These are phyloP conservation scores for Gobiocypris rarus DNA, from an alignment of 2,113 vertebrate genomes.

Conservation along the genomic window DNA sequence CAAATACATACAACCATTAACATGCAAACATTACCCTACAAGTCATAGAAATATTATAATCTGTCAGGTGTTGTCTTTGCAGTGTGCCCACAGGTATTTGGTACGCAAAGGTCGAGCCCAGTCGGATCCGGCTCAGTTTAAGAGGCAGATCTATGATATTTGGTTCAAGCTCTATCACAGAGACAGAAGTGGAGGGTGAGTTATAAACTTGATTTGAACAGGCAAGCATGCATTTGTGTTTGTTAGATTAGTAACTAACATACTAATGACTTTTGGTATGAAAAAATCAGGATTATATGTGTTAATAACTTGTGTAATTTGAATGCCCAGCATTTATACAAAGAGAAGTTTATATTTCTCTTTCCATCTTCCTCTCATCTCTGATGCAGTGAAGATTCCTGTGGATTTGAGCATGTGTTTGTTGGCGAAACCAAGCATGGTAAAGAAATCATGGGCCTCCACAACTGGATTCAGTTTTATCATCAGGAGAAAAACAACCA, in stretches of 20 bases:
- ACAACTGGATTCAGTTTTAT: conserved; percentile 91
- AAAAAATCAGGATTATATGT: background rate
- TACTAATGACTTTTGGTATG: background rate
- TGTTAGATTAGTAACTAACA: background rate
- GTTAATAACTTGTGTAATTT: background rate
- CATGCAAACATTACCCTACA: background rate
- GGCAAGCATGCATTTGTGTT: background rate
- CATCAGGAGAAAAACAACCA: conserved; percentile 81
- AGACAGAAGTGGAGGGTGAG: conserved; percentile 77
- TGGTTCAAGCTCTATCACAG: conserved; percentile 87
- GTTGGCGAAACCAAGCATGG: conserved; percentile 82
- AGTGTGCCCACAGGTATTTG: conserved; percentile 83
- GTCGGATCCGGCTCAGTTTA: conserved; percentile 73
- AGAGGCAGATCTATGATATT: conserved; percentile 83
- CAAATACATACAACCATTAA: background rate
- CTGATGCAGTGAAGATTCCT: conserved; percentile 79
- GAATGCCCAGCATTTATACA: background rate
- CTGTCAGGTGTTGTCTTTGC: conserved; percentile 38
- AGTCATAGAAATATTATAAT: background rate
- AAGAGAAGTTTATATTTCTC: background rate
- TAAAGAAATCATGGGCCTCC: conserved; percentile 81
- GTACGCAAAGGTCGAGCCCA: conserved; percentile 73
- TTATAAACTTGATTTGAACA: conserved; percentile 18
- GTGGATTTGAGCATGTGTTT: conserved; percentile 89
- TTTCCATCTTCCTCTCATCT: background rate